Conservation (phyloP, 2,888 invertebrate species). For the Ametastegia equiseti region DNA sequence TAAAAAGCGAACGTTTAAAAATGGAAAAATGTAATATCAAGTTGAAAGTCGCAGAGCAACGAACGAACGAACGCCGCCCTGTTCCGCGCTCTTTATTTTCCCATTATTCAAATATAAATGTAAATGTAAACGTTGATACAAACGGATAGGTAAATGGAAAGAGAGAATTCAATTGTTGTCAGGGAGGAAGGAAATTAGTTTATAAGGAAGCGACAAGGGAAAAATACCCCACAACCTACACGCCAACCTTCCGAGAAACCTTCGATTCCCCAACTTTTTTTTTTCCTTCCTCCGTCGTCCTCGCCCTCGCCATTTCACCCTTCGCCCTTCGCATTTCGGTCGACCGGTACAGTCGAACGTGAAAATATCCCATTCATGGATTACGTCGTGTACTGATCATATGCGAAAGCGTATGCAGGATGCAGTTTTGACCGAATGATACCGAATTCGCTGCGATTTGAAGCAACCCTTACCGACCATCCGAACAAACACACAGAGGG, state of each 20-base stretch:
- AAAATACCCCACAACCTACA: constrained; percentile 56
- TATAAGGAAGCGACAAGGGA: constrained; percentile 73
- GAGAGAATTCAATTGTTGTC: constrained; percentile 75
- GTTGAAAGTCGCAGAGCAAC: constrained; percentile 56
- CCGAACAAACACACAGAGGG: constrained; percentile 45
- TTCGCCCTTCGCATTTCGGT: constrained; percentile 29
- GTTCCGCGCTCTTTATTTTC: constrained; percentile 71
- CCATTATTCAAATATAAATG: constrained; percentile 77
- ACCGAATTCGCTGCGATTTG: constrained; percentile 17
- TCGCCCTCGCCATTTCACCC: constrained; percentile 19
- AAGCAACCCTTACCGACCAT: background rate
- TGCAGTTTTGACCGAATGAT: background rate
- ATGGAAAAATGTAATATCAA: constrained; percentile 66
- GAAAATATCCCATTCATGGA: constrained; percentile 26
- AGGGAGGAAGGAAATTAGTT: constrained; percentile 73
- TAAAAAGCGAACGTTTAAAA: constrained; percentile 73
- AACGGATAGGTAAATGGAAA: constrained; percentile 76
- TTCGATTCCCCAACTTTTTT: constrained; percentile 52
- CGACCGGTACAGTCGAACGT: constrained; percentile 52
- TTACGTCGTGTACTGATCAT: constrained; percentile 50
- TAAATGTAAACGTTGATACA: constrained; percentile 77
- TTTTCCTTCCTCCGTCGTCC: background rate
- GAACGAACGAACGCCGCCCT: too few relatives aligned
- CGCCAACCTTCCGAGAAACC: constrained; percentile 46
- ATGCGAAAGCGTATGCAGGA: background rate